Evolutionary conservation across 2,797 vertebrate genomes (phyloP), one percentile per base, ranked within the genome.

Genomic region (Lepus townsendii): DNA sequence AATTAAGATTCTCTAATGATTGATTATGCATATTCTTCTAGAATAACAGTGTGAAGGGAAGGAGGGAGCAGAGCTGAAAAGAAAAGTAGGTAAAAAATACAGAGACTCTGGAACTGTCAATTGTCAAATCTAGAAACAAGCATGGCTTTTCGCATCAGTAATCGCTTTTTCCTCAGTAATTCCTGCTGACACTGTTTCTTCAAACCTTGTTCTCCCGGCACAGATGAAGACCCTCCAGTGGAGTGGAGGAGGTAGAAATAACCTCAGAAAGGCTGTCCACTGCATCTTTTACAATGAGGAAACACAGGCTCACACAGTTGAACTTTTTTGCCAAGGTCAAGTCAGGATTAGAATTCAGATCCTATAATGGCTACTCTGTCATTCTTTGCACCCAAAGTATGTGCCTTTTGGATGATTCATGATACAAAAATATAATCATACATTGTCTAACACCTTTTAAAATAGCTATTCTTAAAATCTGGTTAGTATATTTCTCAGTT

Each of bases 101-200:
- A n/a, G 6, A 73, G 50, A 19, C 24, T 54, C 60, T 2, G 13
- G 17, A 13, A 27, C 42, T n/a, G 20, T 16, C 54, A 63, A 60
- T 57, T 87, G 76, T 73, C 27, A 47, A 80, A 76, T 68, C 24
- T 22, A 52, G 26, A 85, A 68, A 60, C 50, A 87, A 85, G 6
- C 14, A 20, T 38, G 26, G 47, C 42, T 93, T 90, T 65, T 73
- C 26, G 78, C 68, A 83, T 17, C 13, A 89, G 62, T 30, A 90
- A 94, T 14, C 22, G 27, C 26, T 71, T 72, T 69, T 71, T 83
- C 73, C 0, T 89, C 90, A 66, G 30, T 32, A 78, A 91, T 38
- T 32, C 47, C 54, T 38, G 4, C 9, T 35, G 72, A 65, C 72
- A 75, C 13, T 13, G 24, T 93, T 84, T 69, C 68, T 82, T 50